Evolutionary conservation across 2,888 invertebrate genomes (phyloP).

Genomic region (Lycia hirtaria): DNA sequence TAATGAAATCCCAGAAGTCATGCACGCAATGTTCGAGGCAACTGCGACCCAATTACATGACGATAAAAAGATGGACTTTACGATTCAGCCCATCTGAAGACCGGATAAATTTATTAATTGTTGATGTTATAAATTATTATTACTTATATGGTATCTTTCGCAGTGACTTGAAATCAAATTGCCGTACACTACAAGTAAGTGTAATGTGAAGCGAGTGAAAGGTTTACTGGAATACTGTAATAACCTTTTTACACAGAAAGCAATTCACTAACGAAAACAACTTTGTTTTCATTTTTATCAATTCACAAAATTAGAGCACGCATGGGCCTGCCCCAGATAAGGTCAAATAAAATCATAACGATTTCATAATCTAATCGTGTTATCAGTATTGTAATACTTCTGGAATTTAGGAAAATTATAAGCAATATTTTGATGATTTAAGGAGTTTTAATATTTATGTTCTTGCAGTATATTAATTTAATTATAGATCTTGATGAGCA

Average conservation of each 20-base stretch:
- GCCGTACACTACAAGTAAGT: too few relatives aligned
- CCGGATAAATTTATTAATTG: conserved; percentile 37
- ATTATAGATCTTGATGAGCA: background rate
- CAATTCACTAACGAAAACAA: conserved; percentile 13
- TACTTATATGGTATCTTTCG: background rate
- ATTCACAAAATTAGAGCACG: conserved; percentile 50
- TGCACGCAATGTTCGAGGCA: conserved; percentile 57
- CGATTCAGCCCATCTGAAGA: conserved; percentile 44
- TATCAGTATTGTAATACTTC: conserved; percentile 25
- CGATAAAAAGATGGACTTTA: conserved; percentile 61
- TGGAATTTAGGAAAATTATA: conserved; percentile 12
- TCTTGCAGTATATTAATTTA: background rate
- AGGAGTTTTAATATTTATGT: background rate
- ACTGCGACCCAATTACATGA: conserved; percentile 62
- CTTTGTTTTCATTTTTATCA: conserved; percentile 18
- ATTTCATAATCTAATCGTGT: conserved; percentile 49
- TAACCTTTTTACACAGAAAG: too few relatives aligned
- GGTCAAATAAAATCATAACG: conserved; percentile 29
- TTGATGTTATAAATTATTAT: background rate
- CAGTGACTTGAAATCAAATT: too few relatives aligned
- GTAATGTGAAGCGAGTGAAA: too few relatives aligned
- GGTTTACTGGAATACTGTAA: too few relatives aligned
- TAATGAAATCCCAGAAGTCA: conserved; percentile 44
- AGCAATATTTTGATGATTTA: background rate
- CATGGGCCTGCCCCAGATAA: conserved; percentile 48